Conservation (phyloP, 2,797 vertebrate species). For the Enteromius anoplus region DNA sequence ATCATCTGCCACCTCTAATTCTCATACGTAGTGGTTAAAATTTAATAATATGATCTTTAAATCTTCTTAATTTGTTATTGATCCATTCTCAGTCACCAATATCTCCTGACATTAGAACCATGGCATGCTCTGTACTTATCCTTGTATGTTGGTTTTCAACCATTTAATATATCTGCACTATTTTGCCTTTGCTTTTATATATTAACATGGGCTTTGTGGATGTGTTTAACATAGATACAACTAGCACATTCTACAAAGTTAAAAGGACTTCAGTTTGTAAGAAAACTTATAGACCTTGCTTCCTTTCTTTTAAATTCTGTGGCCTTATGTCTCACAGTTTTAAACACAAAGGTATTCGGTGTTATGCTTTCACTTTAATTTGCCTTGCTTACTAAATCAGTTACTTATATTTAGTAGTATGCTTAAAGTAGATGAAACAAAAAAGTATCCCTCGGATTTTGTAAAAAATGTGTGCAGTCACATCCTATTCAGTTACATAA, state of each 20-base stretch:
- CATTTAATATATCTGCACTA: background rate
- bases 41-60: background rate
- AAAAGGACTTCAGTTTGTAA: background rate
- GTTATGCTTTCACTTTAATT: background rate
- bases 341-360: background rate
- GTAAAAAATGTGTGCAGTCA: background rate
- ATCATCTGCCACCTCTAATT: background rate
- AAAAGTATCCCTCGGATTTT: background rate
- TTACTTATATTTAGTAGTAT: background rate
- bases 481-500: background rate
- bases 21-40: background rate
- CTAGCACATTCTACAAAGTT: background rate
- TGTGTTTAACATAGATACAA: background rate
- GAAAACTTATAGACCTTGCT: background rate
- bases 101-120: background rate
- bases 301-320: background rate
- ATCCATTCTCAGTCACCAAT: background rate
- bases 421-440: background rate
- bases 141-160: background rate
- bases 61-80: background rate
- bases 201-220: background rate
- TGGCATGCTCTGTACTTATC: background rate
- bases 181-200: background rate
- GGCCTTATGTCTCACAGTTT: background rate
- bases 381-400: background rate